Conservation (phyloP, 37 sponge, comb jelly and placozoan genomes). For the Corticium candelabrum region DNA sequence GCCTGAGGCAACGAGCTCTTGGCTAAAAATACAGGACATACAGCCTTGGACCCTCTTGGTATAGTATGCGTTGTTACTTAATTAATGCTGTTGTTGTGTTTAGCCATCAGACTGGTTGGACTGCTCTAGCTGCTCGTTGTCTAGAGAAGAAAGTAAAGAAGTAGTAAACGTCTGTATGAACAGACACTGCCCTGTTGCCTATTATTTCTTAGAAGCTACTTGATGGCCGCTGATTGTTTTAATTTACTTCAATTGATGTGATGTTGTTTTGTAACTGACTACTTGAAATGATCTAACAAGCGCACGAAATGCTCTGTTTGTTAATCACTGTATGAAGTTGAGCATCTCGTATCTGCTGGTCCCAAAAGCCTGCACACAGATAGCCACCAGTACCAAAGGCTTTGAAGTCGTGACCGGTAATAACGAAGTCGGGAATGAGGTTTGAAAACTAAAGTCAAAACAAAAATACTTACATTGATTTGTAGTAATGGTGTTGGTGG, state of each 20-base stretch:
- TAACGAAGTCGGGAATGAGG: constrained; percentile 7
- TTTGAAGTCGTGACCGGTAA: neutral
- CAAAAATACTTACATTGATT: neutral
- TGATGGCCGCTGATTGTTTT: too few relatives aligned
- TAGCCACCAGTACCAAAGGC: neutral
- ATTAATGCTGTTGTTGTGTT: too few relatives aligned
- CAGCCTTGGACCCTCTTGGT: too few relatives aligned
- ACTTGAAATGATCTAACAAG: neutral
- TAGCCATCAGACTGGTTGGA: constrained; percentile 97
- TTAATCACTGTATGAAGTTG: neutral
- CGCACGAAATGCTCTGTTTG: neutral
- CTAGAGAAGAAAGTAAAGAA: too few relatives aligned
- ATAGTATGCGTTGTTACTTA: too few relatives aligned
- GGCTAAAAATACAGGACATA: too few relatives aligned
- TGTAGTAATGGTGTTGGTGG: neutral
- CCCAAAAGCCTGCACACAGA: constrained; percentile 11
- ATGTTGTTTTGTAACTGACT: too few relatives aligned
- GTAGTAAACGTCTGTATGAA: too few relatives aligned
- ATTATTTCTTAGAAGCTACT: too few relatives aligned
- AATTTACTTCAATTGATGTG: too few relatives aligned
- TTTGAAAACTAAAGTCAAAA: constrained; percentile 5
- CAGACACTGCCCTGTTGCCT: too few relatives aligned
- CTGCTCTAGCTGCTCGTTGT: constrained; percentile 65
- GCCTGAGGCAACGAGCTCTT: too few relatives aligned
- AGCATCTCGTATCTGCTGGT: neutral